Evolutionary conservation across 2,888 invertebrate species (phyloP).

Genomic region (Lycia hirtaria): DNA sequence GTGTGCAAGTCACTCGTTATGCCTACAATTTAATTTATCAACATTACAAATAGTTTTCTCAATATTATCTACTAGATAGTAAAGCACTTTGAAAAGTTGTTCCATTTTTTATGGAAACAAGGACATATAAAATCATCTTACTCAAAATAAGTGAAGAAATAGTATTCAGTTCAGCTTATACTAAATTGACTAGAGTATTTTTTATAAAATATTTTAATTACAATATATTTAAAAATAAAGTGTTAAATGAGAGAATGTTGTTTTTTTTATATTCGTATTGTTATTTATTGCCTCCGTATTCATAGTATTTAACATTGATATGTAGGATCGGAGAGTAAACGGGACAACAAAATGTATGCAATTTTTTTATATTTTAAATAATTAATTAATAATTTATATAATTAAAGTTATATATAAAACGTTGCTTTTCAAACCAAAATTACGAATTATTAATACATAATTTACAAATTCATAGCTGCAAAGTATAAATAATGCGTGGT

Average conservation of each 20-base stretch:
- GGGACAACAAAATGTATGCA: background rate
- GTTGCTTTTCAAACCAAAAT: too few relatives aligned
- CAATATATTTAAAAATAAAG: conserved; percentile 11
- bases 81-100: conserved; percentile 84
- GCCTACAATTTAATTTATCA: conserved; percentile 75
- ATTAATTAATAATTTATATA: background rate
- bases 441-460: too few relatives aligned
- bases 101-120: conserved; percentile 65
- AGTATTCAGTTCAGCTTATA: conserved; percentile 59
- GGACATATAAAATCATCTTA: conserved; percentile 2
- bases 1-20: conserved; percentile 79
- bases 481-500: too few relatives aligned
- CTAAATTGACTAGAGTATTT: conserved; percentile 79
- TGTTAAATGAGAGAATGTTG: conserved; percentile 3
- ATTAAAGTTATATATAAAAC: background rate
- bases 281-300: conserved; percentile 72
- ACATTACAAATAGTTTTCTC: conserved; percentile 80
- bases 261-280: conserved; percentile 49
- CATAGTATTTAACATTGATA: conserved; percentile 73
- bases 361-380: background rate
- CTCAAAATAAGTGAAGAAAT: conserved; percentile 31
- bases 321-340: conserved; percentile 70
- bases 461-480: too few relatives aligned
- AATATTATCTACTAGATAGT: conserved; percentile 83
- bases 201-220: conserved; percentile 40